Conservation (phyloP, 2,797 vertebrate species). For the Onychomys torridus region DNA sequence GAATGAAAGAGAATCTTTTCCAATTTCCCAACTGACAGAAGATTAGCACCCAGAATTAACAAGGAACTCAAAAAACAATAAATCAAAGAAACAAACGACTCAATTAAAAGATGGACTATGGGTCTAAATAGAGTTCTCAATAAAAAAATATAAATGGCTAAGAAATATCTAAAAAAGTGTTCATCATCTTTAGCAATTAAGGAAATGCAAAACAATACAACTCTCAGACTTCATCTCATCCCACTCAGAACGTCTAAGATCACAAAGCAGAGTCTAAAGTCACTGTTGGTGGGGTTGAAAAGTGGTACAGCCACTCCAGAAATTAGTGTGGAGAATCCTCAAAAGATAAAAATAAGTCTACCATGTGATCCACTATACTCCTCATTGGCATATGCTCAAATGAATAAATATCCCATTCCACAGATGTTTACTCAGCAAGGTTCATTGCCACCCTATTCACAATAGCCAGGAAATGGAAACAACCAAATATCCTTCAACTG, state of each 20-base stretch:
- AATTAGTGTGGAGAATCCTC: background rate
- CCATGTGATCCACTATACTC: too few species aligned
- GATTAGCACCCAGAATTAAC: background rate
- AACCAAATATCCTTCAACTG: background rate
- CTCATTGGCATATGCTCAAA: background rate
- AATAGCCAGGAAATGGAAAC: background rate
- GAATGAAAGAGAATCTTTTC: background rate
- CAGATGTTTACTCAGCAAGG: background rate
- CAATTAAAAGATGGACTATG: background rate
- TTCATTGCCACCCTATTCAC: background rate
- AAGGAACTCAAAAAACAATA: background rate
- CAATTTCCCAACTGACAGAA: background rate
- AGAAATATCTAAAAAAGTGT: too few species aligned
- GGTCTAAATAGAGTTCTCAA: background rate
- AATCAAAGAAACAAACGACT: background rate
- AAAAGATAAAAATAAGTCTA: background rate
- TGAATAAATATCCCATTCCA: too few species aligned
- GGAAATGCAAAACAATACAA: background rate
- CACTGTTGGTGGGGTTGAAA: background rate
- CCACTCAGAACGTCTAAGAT: background rate
- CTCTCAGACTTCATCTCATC: background rate
- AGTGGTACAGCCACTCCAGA: background rate
- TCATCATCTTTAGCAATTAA: background rate
- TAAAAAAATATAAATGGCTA: background rate
- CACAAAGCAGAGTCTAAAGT: background rate